Conservation (phyloP, 1,140 invertebrate genomes). For the Nephotettix cincticeps region DNA sequence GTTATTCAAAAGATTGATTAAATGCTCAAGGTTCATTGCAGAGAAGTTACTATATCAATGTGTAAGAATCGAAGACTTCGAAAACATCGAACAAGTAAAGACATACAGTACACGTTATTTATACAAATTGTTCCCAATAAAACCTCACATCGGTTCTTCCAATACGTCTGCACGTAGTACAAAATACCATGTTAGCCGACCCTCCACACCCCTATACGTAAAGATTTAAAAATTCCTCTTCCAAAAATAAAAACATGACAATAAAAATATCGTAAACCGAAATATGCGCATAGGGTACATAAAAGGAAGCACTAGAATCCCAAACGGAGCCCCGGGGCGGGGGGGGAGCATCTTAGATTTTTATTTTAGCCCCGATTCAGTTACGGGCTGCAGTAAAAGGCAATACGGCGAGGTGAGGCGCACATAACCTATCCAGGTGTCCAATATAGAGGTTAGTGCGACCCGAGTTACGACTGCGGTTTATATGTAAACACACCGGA, state of each 20-base stretch:
- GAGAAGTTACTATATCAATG: too few species aligned
- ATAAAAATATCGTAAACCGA: conserved; percentile 12
- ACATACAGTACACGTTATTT: too few species aligned
- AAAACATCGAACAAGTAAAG: too few species aligned
- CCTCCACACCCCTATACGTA: neutral
- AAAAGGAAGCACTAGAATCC: conserved; percentile 3
- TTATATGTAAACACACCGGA: conserved; percentile 11
- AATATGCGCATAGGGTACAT: neutral
- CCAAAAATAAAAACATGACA: conserved; percentile 18
- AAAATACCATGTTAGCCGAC: neutral
- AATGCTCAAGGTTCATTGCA: too few species aligned
- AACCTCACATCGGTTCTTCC: too few species aligned
- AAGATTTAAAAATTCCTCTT: neutral
- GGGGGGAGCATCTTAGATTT: neutral
- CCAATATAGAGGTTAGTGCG: conserved; percentile 17
- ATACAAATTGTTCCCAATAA: too few species aligned
- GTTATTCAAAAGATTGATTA: too few species aligned
- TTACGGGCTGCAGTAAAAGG: neutral
- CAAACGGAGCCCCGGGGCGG: neutral
- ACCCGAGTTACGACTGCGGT: neutral
- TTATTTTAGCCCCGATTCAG: neutral
- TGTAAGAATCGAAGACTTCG: too few species aligned
- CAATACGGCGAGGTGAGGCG: conserved; percentile 11
- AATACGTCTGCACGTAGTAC: too few species aligned
- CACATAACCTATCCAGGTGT: conserved; percentile 7